phyloP scores from a whole-genome alignment of 1,140 invertebrate species.

The Drosophila ohnishii region DNA sequence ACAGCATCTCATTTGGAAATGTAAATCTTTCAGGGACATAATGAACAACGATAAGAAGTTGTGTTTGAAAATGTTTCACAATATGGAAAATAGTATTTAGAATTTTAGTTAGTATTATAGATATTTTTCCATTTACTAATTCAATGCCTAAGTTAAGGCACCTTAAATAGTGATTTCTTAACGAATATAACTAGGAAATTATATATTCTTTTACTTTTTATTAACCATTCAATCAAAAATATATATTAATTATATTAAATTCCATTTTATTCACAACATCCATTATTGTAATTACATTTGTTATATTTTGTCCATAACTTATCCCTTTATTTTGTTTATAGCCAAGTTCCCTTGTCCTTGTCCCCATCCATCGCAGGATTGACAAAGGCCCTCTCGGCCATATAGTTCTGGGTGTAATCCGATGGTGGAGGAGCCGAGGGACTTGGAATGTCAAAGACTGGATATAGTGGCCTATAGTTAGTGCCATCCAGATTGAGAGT shows the following conservation, averaged over 20 bases:
- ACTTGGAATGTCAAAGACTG: conserved; percentile 72
- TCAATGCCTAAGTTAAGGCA: neutral
- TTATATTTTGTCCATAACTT: neutral
- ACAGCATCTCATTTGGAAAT: too few relatives aligned
- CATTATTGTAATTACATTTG: neutral
- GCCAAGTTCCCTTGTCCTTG: conserved; percentile 63
- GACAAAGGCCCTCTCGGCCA: conserved; percentile 32
- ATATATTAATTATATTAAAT: neutral
- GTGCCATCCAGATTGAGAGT: conserved; percentile 55
- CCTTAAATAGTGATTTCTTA: neutral
- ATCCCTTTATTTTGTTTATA: conserved; percentile 15
- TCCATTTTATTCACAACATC: neutral
- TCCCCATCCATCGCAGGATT: conserved; percentile 45
- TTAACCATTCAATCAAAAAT: neutral
- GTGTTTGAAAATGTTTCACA: neutral
- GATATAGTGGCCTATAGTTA: conserved; percentile 65
- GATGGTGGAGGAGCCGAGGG: conserved; percentile 45
- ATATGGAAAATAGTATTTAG: neutral
- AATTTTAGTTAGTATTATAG: neutral
- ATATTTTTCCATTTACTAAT: neutral
- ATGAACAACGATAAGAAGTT: too few relatives aligned
- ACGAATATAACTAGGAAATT: neutral
- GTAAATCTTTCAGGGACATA: too few relatives aligned
- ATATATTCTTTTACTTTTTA: neutral
- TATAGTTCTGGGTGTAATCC: conserved; percentile 32